Evolutionary conservation across 2,888 invertebrate species (phyloP).

Genomic region (Nephrotoma guestfalica): DNA sequence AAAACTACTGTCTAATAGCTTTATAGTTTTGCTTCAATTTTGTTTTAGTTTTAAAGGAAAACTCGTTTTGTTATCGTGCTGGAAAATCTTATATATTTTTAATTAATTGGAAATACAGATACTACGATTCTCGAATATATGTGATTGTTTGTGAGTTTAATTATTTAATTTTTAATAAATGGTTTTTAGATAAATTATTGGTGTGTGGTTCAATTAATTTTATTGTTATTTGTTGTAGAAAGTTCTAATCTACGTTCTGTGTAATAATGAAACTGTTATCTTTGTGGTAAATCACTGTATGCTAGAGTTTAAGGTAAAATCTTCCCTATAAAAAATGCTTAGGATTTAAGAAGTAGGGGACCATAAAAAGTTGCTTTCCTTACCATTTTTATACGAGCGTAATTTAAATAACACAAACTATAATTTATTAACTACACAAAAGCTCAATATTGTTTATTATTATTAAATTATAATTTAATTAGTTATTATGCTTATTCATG

Average conservation of each 20-base stretch:
- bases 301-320: too few relatives aligned
- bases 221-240: background rate
- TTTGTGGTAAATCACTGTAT: background rate
- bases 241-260: background rate
- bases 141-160: background rate
- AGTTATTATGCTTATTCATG: too few relatives aligned
- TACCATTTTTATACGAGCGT: too few relatives aligned
- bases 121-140: background rate
- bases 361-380: too few relatives aligned
- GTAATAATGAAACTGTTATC: background rate
- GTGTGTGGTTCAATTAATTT: background rate
- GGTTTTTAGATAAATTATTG: background rate
- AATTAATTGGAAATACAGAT: background rate
- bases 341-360: too few relatives aligned
- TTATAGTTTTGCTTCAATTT: background rate
- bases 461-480: too few relatives aligned
- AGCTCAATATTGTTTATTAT: too few relatives aligned
- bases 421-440: too few relatives aligned
- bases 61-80: background rate
- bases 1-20: background rate
- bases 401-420: too few relatives aligned
- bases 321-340: too few relatives aligned
- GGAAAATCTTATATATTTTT: background rate
- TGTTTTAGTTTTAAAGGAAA: background rate
- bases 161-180: background rate